These are phyloP conservation scores for Hyperoplus immaculatus DNA, from an alignment of 2,797 vertebrate genomes.

Conservation along the genomic window DNA sequence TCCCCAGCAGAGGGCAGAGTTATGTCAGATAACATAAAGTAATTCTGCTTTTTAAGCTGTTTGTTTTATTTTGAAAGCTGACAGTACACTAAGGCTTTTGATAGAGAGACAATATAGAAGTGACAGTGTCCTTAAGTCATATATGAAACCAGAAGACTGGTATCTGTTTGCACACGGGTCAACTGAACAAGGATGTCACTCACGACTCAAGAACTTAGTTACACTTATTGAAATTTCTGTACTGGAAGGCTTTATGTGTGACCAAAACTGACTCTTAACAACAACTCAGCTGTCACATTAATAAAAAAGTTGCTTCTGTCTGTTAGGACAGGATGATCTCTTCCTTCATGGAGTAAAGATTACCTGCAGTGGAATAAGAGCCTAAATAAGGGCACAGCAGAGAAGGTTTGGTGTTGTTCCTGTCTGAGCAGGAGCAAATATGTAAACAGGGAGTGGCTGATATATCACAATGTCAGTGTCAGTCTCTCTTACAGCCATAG, in stretches of 20 bases:
- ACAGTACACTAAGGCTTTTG: not conserved
- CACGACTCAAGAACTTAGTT: not conserved
- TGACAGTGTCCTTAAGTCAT: not conserved
- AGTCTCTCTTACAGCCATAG: constrained; percentile 11
- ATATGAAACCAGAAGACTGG: not conserved
- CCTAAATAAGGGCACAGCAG: constrained; percentile 52
- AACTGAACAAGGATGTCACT: not conserved
- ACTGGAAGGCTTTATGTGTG: not conserved
- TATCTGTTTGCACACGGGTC: not conserved
- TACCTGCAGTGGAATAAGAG: constrained; percentile 26
- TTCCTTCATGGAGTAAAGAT: constrained; percentile 19
- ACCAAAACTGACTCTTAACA: not conserved
- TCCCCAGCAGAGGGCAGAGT: constrained; percentile 59
- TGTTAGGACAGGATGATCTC: constrained; percentile 1
- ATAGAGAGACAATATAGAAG: not conserved
- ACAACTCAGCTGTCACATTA: not conserved
- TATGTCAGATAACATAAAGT: not conserved
- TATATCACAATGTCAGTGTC: constrained; percentile 38
- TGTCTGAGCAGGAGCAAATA: constrained; percentile 83
- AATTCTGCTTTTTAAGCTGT: constrained; percentile 2
- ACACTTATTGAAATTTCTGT: constrained; percentile 13
- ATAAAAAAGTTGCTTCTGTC: constrained; percentile 17
- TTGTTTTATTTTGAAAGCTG: constrained; percentile 7
- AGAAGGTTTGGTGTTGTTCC: constrained; percentile 63
- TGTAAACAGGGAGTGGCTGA: constrained; percentile 76